Evolutionary conservation across 2,888 invertebrate genomes (phyloP).

Genomic region (Noctua janthina): DNA sequence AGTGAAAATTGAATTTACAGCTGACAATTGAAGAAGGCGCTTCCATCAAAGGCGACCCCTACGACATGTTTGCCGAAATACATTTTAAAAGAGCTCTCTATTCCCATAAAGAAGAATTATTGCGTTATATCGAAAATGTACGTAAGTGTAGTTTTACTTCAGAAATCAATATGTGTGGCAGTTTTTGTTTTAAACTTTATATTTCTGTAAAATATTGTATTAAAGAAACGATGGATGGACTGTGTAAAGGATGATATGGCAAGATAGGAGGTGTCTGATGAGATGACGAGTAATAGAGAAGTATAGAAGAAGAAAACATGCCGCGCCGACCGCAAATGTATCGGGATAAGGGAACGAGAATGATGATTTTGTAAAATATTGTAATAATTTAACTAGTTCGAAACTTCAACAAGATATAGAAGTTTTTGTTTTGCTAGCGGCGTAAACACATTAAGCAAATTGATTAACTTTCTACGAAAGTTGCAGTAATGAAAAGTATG

Average conservation of each 20-base stretch:
- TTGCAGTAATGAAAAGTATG: not conserved
- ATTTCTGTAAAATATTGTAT: not conserved
- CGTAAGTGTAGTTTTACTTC: slow-evolving; percentile 30
- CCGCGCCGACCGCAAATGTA: too few relatives aligned
- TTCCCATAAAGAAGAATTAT: slow-evolving; percentile 72
- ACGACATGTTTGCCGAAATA: slow-evolving; percentile 86
- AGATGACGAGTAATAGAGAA: too few relatives aligned
- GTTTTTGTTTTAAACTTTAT: not conserved
- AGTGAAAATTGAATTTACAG: slow-evolving; percentile 90
- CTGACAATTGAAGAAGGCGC: slow-evolving; percentile 88
- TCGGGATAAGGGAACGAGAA: too few relatives aligned
- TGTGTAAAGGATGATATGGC: too few relatives aligned
- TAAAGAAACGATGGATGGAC: too few relatives aligned
- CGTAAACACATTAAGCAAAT: not conserved
- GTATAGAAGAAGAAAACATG: too few relatives aligned
- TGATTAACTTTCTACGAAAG: not conserved
- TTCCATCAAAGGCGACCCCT: slow-evolving; percentile 88
- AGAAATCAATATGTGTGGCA: slow-evolving; percentile 18
- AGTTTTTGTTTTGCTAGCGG: not conserved
- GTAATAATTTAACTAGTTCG: not conserved
- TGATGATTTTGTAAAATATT: not conserved
- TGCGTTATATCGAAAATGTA: slow-evolving; percentile 51
- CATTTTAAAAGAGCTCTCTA: slow-evolving; percentile 82
- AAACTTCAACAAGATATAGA: not conserved
- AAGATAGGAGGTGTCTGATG: too few relatives aligned